These are phyloP conservation scores for Pipistrellus pipistrellus DNA, from an alignment of 2,797 vertebrate genomes.

Conservation along the genomic window DNA sequence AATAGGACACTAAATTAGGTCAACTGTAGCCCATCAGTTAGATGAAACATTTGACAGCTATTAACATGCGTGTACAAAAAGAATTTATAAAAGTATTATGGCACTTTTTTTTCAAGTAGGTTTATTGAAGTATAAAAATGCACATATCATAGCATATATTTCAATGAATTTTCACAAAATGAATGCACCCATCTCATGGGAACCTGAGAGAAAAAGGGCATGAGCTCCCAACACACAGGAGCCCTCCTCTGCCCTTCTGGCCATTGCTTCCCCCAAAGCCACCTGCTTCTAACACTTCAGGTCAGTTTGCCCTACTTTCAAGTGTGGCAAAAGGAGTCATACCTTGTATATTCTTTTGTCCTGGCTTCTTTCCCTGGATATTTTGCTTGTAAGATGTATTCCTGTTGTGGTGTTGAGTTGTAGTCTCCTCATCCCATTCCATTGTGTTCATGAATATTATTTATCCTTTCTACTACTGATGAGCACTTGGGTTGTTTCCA, in stretches of 20 bases:
- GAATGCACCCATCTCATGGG: too few relatives aligned
- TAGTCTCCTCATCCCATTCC: not conserved
- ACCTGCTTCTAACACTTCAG: not conserved
- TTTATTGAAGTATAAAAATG: not conserved
- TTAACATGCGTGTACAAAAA: not conserved
- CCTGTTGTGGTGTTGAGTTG: not conserved
- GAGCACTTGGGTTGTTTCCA: not conserved
- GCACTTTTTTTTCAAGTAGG: not conserved
- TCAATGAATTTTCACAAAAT: not conserved
- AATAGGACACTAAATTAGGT: not conserved
- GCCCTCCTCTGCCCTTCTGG: rapidly evolving
- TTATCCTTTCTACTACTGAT: not conserved
- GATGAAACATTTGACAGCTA: not conserved
- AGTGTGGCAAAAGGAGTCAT: not conserved
- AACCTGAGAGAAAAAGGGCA: not conserved
- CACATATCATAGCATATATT: not conserved
- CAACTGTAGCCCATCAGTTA: not conserved
- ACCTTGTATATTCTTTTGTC: too few relatives aligned
- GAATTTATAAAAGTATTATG: not conserved
- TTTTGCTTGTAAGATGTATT: not conserved
- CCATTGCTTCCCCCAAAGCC: not conserved
- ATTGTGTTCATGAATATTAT: not conserved
- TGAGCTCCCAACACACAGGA: not conserved
- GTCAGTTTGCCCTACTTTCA: not conserved
- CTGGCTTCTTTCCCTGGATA: not conserved